These are phyloP conservation scores for Geotrupes spiniger DNA, from an alignment of 2,888 invertebrate genomes.

Conservation along the genomic window DNA sequence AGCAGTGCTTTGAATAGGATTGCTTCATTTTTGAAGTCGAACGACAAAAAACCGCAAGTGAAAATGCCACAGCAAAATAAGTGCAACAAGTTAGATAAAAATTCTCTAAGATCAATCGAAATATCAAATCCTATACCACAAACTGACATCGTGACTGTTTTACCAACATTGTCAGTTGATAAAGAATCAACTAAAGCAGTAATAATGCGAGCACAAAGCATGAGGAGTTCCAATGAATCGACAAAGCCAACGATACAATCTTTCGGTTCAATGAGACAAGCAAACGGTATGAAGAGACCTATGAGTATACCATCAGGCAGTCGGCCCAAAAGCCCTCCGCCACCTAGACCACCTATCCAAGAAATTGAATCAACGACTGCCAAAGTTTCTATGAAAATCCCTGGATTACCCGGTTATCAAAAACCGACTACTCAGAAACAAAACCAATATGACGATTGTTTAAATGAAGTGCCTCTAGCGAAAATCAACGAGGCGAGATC, in stretches of 20 bases:
- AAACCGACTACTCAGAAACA: slow-evolving; percentile 49
- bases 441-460: slow-evolving; percentile 76
- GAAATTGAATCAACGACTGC: slow-evolving; percentile 37
- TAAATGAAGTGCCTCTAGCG: slow-evolving; percentile 63
- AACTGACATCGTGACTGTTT: slow-evolving; percentile 61
- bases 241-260: slow-evolving; percentile 64
- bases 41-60: slow-evolving; percentile 45
- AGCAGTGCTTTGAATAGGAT: slow-evolving; percentile 64
- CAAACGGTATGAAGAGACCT: slow-evolving; percentile 65
- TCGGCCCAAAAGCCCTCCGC: slow-evolving; percentile 74
- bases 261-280: slow-evolving; percentile 81
- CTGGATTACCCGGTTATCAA: slow-evolving; percentile 58
- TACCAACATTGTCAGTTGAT: slow-evolving; percentile 60
- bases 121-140: slow-evolving; percentile 83
- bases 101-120: slow-evolving; percentile 69
- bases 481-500: slow-evolving; percentile 64
- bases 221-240: slow-evolving; percentile 61
- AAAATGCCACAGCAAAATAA: slow-evolving; percentile 57
- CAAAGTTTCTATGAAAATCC: slow-evolving; percentile 40
- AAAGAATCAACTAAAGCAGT: slow-evolving; percentile 58
- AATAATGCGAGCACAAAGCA: slow-evolving; percentile 77
- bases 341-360: slow-evolving; percentile 63
- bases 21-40: slow-evolving; percentile 71
- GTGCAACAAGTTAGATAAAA: slow-evolving; percentile 68
- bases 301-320: slow-evolving; percentile 66